Base-by-base conservation (phyloP, 2,113 vertebrate species). In the Malaclemys terrapin region DNA sequence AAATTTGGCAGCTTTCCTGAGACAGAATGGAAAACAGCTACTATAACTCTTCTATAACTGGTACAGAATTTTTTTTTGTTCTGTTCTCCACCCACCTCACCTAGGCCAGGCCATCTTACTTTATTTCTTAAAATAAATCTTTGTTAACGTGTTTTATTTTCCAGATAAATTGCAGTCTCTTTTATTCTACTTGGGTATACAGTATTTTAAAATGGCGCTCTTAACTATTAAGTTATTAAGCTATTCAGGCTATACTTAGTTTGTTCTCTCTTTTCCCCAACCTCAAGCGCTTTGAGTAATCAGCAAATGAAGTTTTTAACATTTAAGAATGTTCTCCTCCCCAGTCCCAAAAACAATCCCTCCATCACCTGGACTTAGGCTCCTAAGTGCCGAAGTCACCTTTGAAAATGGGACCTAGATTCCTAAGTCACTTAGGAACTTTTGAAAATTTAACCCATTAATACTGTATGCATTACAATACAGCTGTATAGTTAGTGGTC, bases 1-100 rank as follows among this genome's bases (percentile, higher is more conserved):
- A 87, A 95, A 96, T 84, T 93, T 96, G 94, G 94, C 95, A 93
- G 49, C 13, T 19, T 14, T 95, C 91, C 95, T 86, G 88, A 80
- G 2, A 89, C 3, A 93, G 52, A 95, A 91, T 35, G 95, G 94
- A 90, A 94, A 93, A 94, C 56, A n/a, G 78, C 87, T 96, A 94
- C 90, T 92, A 87, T 94, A 92, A 1, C 85, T 94, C 42, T 35
- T 17, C 52, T 29, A 56, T 85, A 89, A 53, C 53, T 91, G 45
- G 53, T n/a, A 88, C 82, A 88, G 72, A 50, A 80, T 45, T 89
- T 31, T 22, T 22, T 29, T 86, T 90, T 93, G 80, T 94, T 72
- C 69, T 8, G 1, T 76, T 62, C 45, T 29, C 29, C 91, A 89
- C 85, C 84, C 38, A 90, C 25, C 85, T 96, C 85, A 72, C 84